Percentiles rank a stretch among this genome's conserved stretches.
phyloP scores from a whole-genome alignment of 1,140 invertebrate genomes.

The Centruroides sculpturatus region DNA sequence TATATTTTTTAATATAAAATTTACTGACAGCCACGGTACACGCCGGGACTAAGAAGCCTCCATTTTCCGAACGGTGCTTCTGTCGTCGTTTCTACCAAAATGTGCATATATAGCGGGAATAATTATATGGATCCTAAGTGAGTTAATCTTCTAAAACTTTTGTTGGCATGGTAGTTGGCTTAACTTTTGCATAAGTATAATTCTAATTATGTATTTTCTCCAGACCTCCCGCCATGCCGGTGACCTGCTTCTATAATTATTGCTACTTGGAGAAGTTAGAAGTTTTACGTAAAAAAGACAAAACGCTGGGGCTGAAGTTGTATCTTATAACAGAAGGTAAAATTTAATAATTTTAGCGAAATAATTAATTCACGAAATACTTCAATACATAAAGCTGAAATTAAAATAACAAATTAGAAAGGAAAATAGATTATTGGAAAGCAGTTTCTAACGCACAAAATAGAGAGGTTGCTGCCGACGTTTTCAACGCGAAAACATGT shows the following conservation, averaged over 20 bases:
- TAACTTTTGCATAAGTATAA: too few relatives aligned
- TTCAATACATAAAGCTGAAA: too few relatives aligned
- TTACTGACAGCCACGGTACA: slow-evolving; percentile 54
- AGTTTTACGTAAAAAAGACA: slow-evolving; percentile 50
- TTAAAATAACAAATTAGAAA: too few relatives aligned
- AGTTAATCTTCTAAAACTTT: background rate
- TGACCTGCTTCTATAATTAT: slow-evolving; percentile 74
- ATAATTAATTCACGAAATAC: too few relatives aligned
- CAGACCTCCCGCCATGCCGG: slow-evolving; percentile 48
- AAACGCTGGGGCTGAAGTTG: slow-evolving; percentile 29
- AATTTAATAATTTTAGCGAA: too few relatives aligned
- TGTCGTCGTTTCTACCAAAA: slow-evolving; percentile 65
- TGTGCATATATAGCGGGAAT: slow-evolving; percentile 76
- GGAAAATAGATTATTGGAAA: too few relatives aligned
- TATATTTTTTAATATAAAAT: too few relatives aligned
- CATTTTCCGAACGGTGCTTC: slow-evolving; percentile 66
- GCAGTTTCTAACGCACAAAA: too few relatives aligned
- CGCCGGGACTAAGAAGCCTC: slow-evolving; percentile 70
- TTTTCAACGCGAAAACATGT: too few relatives aligned
- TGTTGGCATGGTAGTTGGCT: too few relatives aligned
- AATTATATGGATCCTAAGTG: slow-evolving; percentile 40
- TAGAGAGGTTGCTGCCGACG: too few relatives aligned
- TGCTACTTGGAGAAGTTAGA: slow-evolving; percentile 70
- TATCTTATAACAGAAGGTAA: background rate
- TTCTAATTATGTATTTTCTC: background rate